Conservation (phyloP, 1,140 invertebrate genomes). For the Drosophila nigrodunni region DNA sequence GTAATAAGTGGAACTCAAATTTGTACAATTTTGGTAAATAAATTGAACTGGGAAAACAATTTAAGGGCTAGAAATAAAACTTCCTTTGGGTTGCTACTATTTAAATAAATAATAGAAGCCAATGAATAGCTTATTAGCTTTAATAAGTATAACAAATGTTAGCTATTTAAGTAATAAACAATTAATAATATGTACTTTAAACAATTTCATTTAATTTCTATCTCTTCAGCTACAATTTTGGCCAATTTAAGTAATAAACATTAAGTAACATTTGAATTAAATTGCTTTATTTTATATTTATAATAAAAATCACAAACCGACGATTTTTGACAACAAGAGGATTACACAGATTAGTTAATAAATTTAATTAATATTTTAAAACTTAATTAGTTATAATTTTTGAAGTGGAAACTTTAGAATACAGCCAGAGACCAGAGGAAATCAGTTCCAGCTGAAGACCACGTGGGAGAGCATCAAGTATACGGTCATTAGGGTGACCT, state of each 20-base stretch:
- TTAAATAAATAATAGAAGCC: neutral
- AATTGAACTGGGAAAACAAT: neutral
- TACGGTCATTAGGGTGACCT: slow-evolving; percentile 87
- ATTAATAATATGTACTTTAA: no score
- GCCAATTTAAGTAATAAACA: no score
- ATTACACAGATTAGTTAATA: slow-evolving; percentile 6
- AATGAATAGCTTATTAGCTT: no score
- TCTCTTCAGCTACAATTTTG: no score
- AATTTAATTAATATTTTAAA: neutral
- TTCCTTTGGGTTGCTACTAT: neutral
- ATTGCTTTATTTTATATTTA: slow-evolving; percentile 9
- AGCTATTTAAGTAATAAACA: no score
- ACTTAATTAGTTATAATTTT: neutral
- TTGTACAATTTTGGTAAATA: neutral
- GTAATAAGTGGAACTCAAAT: slow-evolving; percentile 22
- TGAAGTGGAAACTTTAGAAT: neutral
- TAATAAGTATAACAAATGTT: no score
- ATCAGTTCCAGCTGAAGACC: slow-evolving; percentile 87
- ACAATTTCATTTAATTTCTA: no score
- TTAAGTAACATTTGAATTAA: neutral
- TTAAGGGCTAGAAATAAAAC: neutral
- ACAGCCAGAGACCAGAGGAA: no score
- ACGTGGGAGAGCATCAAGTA: slow-evolving; percentile 90
- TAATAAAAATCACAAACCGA: slow-evolving; percentile 22
- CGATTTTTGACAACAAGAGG: neutral